Percentiles rank a stretch among this genome's conserved stretches.
These are phyloP conservation scores for Rotaria macrura DNA, from an alignment of 2,888 invertebrate species.

Conservation along the genomic window DNA sequence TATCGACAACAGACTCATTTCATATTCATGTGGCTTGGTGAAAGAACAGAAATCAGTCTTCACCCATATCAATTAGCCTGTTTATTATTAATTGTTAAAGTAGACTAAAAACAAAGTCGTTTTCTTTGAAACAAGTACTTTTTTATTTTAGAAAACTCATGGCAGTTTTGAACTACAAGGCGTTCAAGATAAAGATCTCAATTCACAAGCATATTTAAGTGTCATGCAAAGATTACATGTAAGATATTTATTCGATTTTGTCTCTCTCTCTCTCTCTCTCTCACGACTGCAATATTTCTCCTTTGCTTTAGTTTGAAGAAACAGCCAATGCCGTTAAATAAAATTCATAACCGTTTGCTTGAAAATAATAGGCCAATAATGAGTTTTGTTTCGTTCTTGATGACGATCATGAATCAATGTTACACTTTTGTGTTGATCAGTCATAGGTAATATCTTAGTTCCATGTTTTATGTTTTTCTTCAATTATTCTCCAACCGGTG, in stretches of 20 bases:
- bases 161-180: constrained; percentile 98
- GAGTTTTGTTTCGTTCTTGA: not conserved
- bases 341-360: not conserved
- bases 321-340: not conserved
- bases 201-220: constrained; percentile 83
- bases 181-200: constrained; percentile 88
- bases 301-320: not conserved
- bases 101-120: constrained; percentile 44
- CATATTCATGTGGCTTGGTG: constrained; percentile 83
- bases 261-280: too few species aligned
- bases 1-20: constrained; percentile 84
- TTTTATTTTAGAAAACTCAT: constrained; percentile 74
- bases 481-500: not conserved
- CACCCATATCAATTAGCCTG: constrained; percentile 95
- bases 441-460: not conserved
- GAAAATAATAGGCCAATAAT: too few species aligned
- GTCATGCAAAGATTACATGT: constrained; percentile 87
- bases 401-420: too few species aligned
- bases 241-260: constrained; percentile 51
- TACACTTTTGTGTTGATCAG: too few species aligned
- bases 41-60: constrained; percentile 77
- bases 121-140: constrained; percentile 35
- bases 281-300: too few species aligned
- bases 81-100: constrained; percentile 81
- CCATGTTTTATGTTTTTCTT: not conserved